Conservation (phyloP, 2,113 vertebrate genomes). For the Myotis brandtii region DNA sequence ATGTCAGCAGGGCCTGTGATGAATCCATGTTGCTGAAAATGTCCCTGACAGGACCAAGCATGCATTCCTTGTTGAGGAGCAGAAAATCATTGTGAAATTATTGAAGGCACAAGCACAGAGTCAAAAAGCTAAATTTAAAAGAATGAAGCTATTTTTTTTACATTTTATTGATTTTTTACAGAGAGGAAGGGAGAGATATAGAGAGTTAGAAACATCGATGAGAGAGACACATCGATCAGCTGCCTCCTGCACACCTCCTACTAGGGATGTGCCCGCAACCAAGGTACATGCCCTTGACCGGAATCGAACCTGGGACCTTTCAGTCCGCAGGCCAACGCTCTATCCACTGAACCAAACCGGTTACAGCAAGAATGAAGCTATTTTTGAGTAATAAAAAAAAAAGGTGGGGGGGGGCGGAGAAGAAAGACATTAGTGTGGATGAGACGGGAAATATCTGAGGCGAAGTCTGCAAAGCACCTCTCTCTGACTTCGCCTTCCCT, state of each 20-base stretch:
- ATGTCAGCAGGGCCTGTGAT: not conserved
- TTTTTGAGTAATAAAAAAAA: not conserved
- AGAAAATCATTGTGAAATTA: not conserved
- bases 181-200: too few species aligned
- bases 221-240: too few species aligned
- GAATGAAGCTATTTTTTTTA: not conserved
- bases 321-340: too few species aligned
- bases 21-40: not conserved
- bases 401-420: not conserved
- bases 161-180: too few species aligned
- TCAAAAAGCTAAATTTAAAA: not conserved
- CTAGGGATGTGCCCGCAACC: too few species aligned
- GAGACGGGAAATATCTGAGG: not conserved
- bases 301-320: too few species aligned
- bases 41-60: not conserved
- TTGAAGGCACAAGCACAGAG: not conserved
- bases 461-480: not conserved
- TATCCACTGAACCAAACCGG: too few species aligned
- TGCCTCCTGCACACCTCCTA: too few species aligned
- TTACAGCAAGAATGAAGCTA: not conserved
- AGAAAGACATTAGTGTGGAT: not conserved
- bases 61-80: not conserved
- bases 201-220: too few species aligned
- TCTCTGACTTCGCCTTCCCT: not conserved
- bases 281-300: too few species aligned